Base-by-base conservation (phyloP, 2,888 invertebrate genomes). In the Epiblema foenella region DNA sequence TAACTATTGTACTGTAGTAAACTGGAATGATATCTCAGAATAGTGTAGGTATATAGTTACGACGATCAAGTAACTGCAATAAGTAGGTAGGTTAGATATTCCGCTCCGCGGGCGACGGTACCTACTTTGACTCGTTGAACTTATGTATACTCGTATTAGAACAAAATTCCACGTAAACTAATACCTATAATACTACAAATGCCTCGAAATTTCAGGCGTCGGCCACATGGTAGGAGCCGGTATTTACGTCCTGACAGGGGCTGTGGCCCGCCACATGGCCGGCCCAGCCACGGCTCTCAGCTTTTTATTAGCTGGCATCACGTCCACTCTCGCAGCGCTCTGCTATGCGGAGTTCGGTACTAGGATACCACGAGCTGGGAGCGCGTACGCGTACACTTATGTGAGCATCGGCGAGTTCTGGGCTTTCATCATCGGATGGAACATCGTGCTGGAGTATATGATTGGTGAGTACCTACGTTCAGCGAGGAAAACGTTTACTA, bases 221-320 rank as follows among this genome's bases (percentile, higher is more conserved):
- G 98, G 98, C 0, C 98, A 98, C 87, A 99, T 98, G 98, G 97
- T 98, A 2, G 98, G 98, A 15, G 98, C 98, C 60, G 98, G 98
- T 11, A 98, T 98, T 75, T 98, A 98, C 86, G 98, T 98, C 0
- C 89, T 98, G 67, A 97, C 97, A 2, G 98, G 98, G 54, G 95
- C 97, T 0, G 98, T 98, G 1, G 97, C 98, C 0, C 95, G 95
- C 74, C 95, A 96, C 76, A 95, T 96, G 79, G 97, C 97, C 0
- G 98, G 98, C 0, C 97, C 98, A n/a, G 97, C 96, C 11, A 96
- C 97, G 4, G 95, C 97, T 7, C 79, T 96, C 11, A 95, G 95
- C 70, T 95, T 94, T 77, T 82, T 93, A 15, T 79, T 93, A 59
- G 98, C 98, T 8, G 98, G 98, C 1, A 90, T 97, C 39, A 97